A percentile compares a stretch with the other conserved stretches of the same genome.
phyloP scores from a whole-genome alignment of 1,140 invertebrate genomes.

The Sitobion miscanthi region DNA sequence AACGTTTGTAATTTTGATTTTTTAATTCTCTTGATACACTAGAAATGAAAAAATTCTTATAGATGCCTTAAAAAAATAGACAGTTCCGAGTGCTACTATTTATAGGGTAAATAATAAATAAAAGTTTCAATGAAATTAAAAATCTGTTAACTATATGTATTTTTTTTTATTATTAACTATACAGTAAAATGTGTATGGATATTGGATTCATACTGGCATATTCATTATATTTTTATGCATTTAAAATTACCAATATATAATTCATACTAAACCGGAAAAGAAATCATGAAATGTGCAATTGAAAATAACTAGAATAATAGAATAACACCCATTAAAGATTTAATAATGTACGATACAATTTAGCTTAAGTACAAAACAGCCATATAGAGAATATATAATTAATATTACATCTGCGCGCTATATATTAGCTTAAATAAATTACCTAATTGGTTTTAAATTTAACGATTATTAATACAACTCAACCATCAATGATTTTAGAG shows the following conservation, averaged over 20 bases:
- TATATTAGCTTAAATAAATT: background rate
- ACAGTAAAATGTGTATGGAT: background rate
- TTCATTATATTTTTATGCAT: background rate
- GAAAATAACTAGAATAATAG: background rate
- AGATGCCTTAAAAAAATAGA: background rate
- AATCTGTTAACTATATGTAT: background rate
- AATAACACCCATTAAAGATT: background rate
- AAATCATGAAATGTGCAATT: background rate
- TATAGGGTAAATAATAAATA: background rate
- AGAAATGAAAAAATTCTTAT: background rate
- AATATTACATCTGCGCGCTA: background rate
- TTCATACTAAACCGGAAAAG: background rate
- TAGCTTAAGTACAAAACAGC: background rate
- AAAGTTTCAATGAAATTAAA: background rate
- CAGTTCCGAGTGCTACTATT: background rate
- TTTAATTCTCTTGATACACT: background rate
- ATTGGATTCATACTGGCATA: background rate
- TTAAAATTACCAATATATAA: background rate
- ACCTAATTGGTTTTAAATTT: background rate
- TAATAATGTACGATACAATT: background rate
- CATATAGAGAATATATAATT: background rate
- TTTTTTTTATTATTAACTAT: background rate
- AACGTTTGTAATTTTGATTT: background rate
- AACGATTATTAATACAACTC: slow-evolving; percentile 25
- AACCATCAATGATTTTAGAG: background rate